These are phyloP conservation scores for Strix uralensis DNA, from an alignment of 2,113 vertebrate species.

Conservation along the genomic window DNA sequence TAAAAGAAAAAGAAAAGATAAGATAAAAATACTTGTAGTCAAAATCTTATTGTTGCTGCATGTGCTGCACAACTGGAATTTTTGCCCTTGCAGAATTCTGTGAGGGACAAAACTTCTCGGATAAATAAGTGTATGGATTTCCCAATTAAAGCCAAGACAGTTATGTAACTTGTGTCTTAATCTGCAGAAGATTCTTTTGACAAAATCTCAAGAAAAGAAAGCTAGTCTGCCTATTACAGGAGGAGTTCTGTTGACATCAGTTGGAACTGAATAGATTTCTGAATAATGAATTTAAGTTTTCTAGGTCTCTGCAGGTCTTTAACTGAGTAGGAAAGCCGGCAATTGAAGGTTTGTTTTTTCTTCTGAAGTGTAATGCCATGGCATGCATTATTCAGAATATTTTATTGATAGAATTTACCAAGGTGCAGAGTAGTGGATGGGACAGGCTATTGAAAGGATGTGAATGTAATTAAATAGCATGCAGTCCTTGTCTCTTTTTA, in stretches of 20 bases:
- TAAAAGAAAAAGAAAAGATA: not conserved
- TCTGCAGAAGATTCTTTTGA: not conserved
- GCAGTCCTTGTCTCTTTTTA: not conserved
- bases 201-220: not conserved
- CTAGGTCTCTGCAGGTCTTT: not conserved
- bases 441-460: not conserved
- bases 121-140: not conserved
- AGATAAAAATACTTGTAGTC: not conserved
- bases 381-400: not conserved
- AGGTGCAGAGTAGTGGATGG: not conserved
- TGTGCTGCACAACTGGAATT: not conserved
- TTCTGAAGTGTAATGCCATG: not conserved
- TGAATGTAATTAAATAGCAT: not conserved
- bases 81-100: not conserved
- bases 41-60: not conserved
- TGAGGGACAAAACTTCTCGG: not conserved
- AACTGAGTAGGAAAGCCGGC: not conserved
- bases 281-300: not conserved
- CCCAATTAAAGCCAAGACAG: not conserved
- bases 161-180: not conserved
- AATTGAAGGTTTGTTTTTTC: not conserved
- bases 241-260: not conserved
- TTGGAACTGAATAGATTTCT: not conserved
- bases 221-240: not conserved
- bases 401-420: not conserved